A percentile compares a stretch with the other conserved stretches of the same genome.
Conservation (phyloP, 1,140 invertebrate genomes). For the Microplitis demolitor region DNA sequence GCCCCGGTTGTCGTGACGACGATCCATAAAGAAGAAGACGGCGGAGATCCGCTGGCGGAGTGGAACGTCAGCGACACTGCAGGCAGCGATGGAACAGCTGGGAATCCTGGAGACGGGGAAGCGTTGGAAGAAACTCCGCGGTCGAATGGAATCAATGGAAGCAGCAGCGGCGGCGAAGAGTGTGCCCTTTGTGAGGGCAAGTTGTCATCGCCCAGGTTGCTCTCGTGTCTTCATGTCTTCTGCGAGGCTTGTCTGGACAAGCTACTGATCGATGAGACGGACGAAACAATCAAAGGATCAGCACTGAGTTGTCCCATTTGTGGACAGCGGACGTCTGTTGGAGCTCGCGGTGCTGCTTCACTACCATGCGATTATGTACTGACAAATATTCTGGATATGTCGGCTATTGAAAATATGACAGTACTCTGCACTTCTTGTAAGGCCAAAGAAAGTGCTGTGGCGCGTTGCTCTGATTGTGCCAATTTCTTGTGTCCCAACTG, state of each 20-base stretch:
- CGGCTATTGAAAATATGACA: slow-evolving; percentile 74
- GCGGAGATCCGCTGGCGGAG: slow-evolving; percentile 15
- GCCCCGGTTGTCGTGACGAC: background rate
- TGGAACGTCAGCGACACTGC: slow-evolving; percentile 16
- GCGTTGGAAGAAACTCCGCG: slow-evolving; percentile 45
- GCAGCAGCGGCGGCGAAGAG: slow-evolving; percentile 37
- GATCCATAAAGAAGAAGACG: slow-evolving; percentile 21
- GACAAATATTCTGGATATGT: slow-evolving; percentile 84
- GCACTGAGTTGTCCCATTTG: slow-evolving; percentile 77
- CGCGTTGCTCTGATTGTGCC: slow-evolving; percentile 90
- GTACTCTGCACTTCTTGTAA: slow-evolving; percentile 88
- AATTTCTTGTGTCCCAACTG: slow-evolving; percentile 92
- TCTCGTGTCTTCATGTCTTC: slow-evolving; percentile 92
- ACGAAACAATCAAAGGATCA: slow-evolving; percentile 64
- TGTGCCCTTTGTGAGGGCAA: slow-evolving; percentile 68
- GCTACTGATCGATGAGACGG: slow-evolving; percentile 72
- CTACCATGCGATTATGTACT: slow-evolving; percentile 83
- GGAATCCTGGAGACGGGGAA: slow-evolving; percentile 34
- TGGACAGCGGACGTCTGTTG: slow-evolving; percentile 80
- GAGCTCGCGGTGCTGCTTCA: slow-evolving; percentile 73
- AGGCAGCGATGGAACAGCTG: background rate
- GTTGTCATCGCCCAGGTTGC: slow-evolving; percentile 78
- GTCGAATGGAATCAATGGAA: slow-evolving; percentile 31
- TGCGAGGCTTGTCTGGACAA: slow-evolving; percentile 88
- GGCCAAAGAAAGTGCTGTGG: slow-evolving; percentile 86